Evolutionary conservation across 2,888 invertebrate species (phyloP).

Genomic region (Drosophila suboccidentalis): DNA sequence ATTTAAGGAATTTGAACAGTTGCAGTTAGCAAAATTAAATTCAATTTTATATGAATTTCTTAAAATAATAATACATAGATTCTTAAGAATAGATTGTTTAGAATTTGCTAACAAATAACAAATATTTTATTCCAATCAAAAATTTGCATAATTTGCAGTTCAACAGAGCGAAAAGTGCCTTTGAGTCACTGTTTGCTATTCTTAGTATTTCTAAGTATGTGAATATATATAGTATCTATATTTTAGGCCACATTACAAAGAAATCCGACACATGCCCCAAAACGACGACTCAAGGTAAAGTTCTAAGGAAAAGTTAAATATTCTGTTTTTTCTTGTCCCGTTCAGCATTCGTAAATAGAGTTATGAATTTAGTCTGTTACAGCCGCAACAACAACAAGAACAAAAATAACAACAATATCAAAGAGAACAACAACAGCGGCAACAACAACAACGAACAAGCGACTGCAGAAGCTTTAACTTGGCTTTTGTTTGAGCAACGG

Average conservation of each 20-base stretch:
- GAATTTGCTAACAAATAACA: neutral
- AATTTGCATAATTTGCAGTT: slow-evolving; percentile 28
- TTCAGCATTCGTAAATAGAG: slow-evolving; percentile 55
- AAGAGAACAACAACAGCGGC: slow-evolving; percentile 16
- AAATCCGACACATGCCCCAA: slow-evolving; percentile 10
- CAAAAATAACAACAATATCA: slow-evolving; percentile 10
- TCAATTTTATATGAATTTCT: too few species aligned
- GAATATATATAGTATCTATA: neutral
- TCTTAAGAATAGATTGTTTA: too few species aligned
- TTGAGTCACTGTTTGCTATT: slow-evolving; percentile 6
- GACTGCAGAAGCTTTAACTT: slow-evolving; percentile 49
- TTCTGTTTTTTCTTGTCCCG: slow-evolving; percentile 11
- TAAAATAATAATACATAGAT: too few species aligned
- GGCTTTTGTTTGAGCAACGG: slow-evolving; percentile 66
- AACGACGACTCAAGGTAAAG: slow-evolving; percentile 5
- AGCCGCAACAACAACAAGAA: slow-evolving; percentile 5
- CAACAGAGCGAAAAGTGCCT: slow-evolving; percentile 19
- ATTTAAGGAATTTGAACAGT: neutral
- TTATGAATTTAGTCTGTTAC: slow-evolving; percentile 36
- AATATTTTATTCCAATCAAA: neutral
- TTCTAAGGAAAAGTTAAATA: slow-evolving; percentile 34
- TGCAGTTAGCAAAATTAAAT: too few species aligned
- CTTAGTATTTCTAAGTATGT: neutral
- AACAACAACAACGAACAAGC: slow-evolving; percentile 10
- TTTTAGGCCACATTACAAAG: neutral